Evolutionary conservation across 2,797 vertebrate genomes (phyloP).

Genomic region (Rhynchotus rufescens): DNA sequence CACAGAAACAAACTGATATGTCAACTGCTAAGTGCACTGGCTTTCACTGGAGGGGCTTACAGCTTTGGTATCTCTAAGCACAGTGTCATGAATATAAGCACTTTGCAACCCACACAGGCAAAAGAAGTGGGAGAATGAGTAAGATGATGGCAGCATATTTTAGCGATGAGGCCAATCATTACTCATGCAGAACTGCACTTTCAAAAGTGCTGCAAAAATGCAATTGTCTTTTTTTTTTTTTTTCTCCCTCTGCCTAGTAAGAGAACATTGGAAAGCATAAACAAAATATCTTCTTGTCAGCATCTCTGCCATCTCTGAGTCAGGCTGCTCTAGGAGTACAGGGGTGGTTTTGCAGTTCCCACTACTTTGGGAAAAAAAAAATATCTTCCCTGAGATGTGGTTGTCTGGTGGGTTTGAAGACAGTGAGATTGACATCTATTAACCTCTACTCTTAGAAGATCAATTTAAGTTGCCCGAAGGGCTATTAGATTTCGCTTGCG

Average conservation of each 20-base stretch:
- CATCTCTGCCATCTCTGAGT: neutral
- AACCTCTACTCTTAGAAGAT: neutral
- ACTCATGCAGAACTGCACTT: neutral
- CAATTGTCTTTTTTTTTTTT: neutral
- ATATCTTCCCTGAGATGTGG: fast-evolving
- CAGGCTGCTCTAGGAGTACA: neutral
- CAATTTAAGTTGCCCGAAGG: neutral
- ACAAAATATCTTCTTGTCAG: neutral
- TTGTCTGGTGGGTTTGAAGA: neutral
- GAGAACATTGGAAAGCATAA: neutral
- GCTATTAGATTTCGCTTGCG: neutral
- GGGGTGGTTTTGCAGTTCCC: neutral
- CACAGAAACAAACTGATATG: neutral
- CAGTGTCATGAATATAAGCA: neutral
- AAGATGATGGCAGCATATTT: neutral
- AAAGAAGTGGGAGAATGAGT: neutral
- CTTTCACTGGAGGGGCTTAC: neutral
- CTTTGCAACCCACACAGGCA: neutral
- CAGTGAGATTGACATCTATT: neutral
- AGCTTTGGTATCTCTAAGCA: neutral
- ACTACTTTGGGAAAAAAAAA: neutral
- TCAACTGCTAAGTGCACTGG: neutral
- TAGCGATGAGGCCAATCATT: neutral
- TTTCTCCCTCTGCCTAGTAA: neutral
- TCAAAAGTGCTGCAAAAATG: neutral